Evolutionary conservation across 2,113 vertebrate species (phyloP).

Genomic region (Pithys albifrons): DNA sequence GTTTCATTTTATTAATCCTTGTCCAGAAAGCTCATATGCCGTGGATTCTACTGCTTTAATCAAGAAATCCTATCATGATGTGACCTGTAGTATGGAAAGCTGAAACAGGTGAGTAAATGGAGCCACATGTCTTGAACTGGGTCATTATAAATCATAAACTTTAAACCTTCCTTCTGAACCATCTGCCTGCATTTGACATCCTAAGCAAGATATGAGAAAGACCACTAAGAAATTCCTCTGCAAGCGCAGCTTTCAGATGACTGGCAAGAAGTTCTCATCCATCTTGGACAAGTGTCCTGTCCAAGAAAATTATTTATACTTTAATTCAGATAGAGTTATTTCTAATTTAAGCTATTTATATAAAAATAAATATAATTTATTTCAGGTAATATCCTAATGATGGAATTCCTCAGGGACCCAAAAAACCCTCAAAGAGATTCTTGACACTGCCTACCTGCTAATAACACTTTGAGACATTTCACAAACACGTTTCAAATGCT

Average conservation of each 20-base stretch:
- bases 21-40: background rate
- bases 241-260: background rate
- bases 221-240: background rate
- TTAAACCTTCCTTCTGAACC: background rate
- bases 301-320: background rate
- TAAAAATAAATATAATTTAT: background rate
- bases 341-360: background rate
- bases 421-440: background rate
- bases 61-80: background rate
- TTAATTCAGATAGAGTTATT: background rate
- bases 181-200: fast-evolving
- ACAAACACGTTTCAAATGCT: background rate
- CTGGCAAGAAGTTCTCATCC: background rate
- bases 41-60: background rate
- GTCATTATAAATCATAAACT: background rate
- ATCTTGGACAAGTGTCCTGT: background rate
- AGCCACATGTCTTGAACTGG: background rate
- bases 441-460: background rate
- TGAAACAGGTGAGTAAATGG: background rate
- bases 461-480: background rate
- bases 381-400: background rate
- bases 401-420: background rate
- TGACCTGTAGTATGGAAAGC: background rate
- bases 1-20: background rate
- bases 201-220: background rate